These are phyloP conservation scores for Petrolisthes manimaculis DNA, from an alignment of 2,888 invertebrate genomes.

Conservation along the genomic window DNA sequence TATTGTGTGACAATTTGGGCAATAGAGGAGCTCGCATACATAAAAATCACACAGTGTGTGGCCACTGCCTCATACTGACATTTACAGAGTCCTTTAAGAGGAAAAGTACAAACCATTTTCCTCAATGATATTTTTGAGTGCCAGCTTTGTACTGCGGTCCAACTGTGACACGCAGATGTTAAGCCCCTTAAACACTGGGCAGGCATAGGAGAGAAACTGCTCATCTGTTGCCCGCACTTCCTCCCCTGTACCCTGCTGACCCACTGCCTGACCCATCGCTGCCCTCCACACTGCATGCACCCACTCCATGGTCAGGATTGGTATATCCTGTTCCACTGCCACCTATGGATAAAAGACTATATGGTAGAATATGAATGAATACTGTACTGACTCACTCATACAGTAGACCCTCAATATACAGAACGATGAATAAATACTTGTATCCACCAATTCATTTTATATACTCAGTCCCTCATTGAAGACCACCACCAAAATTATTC, in stretches of 20 bases:
- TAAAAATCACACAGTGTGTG: no score
- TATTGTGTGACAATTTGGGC: no score
- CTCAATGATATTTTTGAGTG: conserved; percentile 78
- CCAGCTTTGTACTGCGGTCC: conserved; percentile 75
- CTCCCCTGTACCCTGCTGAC: conserved; percentile 68
- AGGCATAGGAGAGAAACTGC: conserved; percentile 76
- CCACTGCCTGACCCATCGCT: conserved; percentile 70
- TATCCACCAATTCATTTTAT: no score
- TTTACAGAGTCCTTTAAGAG: no score
- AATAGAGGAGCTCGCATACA: no score
- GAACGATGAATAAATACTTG: no score
- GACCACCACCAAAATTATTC: no score
- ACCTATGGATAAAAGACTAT: conserved; percentile 70
- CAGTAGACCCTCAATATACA: no score
- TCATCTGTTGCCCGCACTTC: conserved; percentile 77
- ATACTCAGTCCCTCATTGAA: no score
- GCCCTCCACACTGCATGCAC: conserved; percentile 83
- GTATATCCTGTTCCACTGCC: conserved; percentile 78
- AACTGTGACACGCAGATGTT: conserved; percentile 85
- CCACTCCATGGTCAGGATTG: conserved; percentile 85
- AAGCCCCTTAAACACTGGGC: conserved; percentile 83
- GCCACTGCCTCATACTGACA: no score
- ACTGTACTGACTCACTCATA: no score
- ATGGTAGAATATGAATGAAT: no score
- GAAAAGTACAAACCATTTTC: conserved; percentile 77